Base-by-base conservation (phyloP, 2,888 invertebrate genomes). In the Leucophenga montana region DNA sequence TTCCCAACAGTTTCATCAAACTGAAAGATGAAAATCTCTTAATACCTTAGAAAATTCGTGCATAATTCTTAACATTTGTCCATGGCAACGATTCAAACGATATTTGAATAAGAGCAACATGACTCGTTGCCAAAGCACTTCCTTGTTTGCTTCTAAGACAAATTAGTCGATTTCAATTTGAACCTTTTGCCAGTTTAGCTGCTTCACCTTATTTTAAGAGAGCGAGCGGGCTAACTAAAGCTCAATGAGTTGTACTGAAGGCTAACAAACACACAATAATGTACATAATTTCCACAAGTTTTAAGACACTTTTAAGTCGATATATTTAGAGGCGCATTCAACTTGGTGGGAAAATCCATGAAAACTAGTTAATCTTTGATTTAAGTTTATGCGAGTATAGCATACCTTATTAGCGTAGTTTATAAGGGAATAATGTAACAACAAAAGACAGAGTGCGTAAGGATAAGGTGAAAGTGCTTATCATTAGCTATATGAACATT, bases 61-160 rank as follows among this genome's bases (percentile, higher is more conserved):
- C 80, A 81, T 80, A 82, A 77, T 73, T 73, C 80, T 76, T 73
- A 76, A 80, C 79, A 80, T 22, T 56, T 9, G 27, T 27, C 27
- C 4, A 27, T 39, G 39, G 11, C 39, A 39, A 39, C 39, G 8
- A 13, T 50, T n/a, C 16, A 8, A 27, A 27, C n/a, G n/a, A n/a
- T n/a, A 13, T 13, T 13, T 48, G 13, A 8, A 48, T 16, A n/a
- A n/a, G n/a, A n/a, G n/a, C n/a, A 48, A 16, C 13, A 6, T 48
- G 11, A 4, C 13, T 8, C 48, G 33, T 48, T 50, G 50, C n/a
- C 50, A 50, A 16, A n/a, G 50, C 50, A 50, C 16, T 18, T 18
- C 4, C 50, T 18, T 50, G 14, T 56, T 27, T 20, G 56, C 56
- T 27, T 16, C 56, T 18, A 61, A 61, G 61, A 44, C 44, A 61